These are phyloP conservation scores for Zingel zingel DNA, from an alignment of 2,113 vertebrate species.

Conservation along the genomic window DNA sequence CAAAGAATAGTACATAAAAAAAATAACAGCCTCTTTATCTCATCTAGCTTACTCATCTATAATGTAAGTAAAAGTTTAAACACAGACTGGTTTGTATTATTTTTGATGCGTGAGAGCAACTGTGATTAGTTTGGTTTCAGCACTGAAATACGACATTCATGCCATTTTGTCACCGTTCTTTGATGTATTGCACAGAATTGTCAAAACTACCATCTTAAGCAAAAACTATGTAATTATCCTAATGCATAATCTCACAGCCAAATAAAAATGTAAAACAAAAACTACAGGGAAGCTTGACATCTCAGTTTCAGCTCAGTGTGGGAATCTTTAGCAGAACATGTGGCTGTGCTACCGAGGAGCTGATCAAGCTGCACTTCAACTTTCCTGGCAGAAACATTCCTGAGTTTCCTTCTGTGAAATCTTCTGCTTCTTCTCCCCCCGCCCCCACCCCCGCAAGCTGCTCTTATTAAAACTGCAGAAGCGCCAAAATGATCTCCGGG, in stretches of 20 bases:
- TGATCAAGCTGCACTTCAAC: conserved; percentile 46
- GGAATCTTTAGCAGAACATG: conserved; percentile 11
- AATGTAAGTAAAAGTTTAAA: conserved; percentile 38
- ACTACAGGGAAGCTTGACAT: conserved; percentile 20
- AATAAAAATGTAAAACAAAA: conserved; percentile 2
- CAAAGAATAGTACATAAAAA: conserved; percentile 60
- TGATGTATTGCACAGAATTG: conserved; percentile 71
- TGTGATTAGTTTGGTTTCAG: conserved; percentile 75
- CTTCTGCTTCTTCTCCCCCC: too few species aligned
- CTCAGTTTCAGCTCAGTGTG: conserved; percentile 2
- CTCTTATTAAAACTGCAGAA: conserved; percentile 69
- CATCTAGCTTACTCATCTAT: conserved; percentile 21
- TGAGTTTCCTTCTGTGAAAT: conserved; percentile 74
- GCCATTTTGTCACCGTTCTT: conserved; percentile 29
- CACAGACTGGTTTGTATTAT: conserved; percentile 37
- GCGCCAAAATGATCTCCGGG: conserved; percentile 51
- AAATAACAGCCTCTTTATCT: conserved; percentile 63
- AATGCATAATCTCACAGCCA: conserved; percentile 21
- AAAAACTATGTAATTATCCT: conserved; percentile 21
- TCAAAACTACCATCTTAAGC: conserved; percentile 36
- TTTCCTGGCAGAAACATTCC: conserved; percentile 72
- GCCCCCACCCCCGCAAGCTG: conserved; percentile 66
- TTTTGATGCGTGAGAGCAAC: conserved; percentile 27
- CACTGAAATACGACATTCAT: conserved; percentile 73
- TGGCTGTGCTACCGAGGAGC: conserved; percentile 36